Percentiles rank a stretch among this genome's conserved stretches.
Evolutionary conservation across 2,797 vertebrate genomes (phyloP).

Genomic region (Rhyacichthys aspro): DNA sequence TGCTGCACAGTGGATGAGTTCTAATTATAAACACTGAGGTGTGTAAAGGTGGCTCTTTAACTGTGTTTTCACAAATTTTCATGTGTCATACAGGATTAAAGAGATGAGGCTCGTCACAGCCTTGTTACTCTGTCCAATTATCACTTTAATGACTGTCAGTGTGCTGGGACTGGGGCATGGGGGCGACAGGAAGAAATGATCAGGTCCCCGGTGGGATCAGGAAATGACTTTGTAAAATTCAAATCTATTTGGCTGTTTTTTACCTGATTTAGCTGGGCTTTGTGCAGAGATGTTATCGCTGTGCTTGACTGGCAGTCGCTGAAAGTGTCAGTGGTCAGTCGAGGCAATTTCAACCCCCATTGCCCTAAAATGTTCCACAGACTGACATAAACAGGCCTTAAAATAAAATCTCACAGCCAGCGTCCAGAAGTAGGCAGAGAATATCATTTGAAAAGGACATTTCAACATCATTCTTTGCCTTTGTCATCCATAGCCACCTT

Average conservation of each 20-base stretch:
- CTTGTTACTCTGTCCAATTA: constrained; percentile 44
- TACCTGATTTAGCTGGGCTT: constrained; percentile 25
- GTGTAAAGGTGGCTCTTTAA: constrained; percentile 22
- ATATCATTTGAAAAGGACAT: background rate
- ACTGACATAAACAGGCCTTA: constrained; percentile 3
- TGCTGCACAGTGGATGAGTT: constrained; percentile 26
- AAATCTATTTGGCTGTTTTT: constrained; percentile 10
- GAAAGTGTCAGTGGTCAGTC: constrained; percentile 32
- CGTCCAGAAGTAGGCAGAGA: background rate
- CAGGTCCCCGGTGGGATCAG: constrained; percentile 33
- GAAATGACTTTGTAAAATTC: constrained; percentile 40
- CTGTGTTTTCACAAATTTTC: constrained; percentile 28
- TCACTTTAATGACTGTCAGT: constrained; percentile 44
- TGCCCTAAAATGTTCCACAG: constrained; percentile 25
- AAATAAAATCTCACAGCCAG: constrained; percentile 9
- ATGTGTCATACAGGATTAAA: constrained; percentile 48
- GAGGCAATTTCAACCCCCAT: constrained; percentile 45
- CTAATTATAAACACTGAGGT: constrained; percentile 24
- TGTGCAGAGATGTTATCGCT: constrained; percentile 50
- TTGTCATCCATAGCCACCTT: no score
- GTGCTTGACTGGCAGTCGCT: constrained; percentile 36
- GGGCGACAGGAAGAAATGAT: constrained; percentile 14
- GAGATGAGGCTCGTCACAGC: constrained; percentile 30
- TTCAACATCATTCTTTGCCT: background rate
- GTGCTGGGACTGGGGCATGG: constrained; percentile 22